Base-by-base conservation (phyloP, 2,888 invertebrate genomes). In the Polyommatus icarus region DNA sequence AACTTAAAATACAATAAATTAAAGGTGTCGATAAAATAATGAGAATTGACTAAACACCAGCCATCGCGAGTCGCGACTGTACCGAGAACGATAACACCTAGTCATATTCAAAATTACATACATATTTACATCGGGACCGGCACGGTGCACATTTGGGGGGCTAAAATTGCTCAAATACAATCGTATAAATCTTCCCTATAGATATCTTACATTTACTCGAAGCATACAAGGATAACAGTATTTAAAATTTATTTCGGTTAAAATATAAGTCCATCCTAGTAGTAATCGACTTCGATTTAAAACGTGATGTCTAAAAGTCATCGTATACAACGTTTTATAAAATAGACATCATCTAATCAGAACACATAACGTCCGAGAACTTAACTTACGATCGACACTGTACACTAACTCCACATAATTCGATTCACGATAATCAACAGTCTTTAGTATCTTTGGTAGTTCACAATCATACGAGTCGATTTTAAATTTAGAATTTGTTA, bases 321-420 rank as follows among this genome's bases (percentile, higher is more conserved):
- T 94, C 93, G 93, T 94, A 94, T 94, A 93, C 93, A 93, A 91
- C 88, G 90, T 89, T 92, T 93, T 92, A 92, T 86, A 92, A 92
- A 93, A 91, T 89, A 90, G 88, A 91, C 88, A 85, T 89, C 88
- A 87, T 86, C 87, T 90, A 90, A 88, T 82, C 86, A 89, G 90
- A 91, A 92, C 86, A 86, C 85, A 85, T 83, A 29, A 83, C 78
- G 82, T 83, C 83, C 81, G 81, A 83, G 82, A 82, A 80, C 80
- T 79, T 80, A n/a, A 80, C 80, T 79, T 80, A 79, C 78, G 79
- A 78, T 80, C 79, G 81, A 83, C 84, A 84, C 85, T 84, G 83
- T 82, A 84, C 84, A 83, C 83, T 67, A 67, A 82, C 80, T 81
- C 80, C 82, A 82, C 82, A 78, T 80, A 78, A 78, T 82, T 81